A percentile compares a stretch with the other conserved stretches of the same genome.
These are phyloP conservation scores for Schizaphis graminum DNA, from an alignment of 2,888 invertebrate genomes.

Conservation along the genomic window DNA sequence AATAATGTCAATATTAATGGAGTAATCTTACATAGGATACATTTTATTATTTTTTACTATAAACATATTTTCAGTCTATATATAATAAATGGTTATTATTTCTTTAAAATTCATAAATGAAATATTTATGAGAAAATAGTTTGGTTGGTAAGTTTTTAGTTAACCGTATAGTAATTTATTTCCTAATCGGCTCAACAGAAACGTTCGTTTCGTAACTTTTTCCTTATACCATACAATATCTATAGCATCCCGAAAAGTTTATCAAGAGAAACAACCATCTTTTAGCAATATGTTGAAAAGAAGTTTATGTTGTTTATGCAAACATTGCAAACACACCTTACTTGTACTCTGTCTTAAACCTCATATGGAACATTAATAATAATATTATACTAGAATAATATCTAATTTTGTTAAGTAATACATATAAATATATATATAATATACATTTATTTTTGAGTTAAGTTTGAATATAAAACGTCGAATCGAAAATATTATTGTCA, in stretches of 20 bases:
- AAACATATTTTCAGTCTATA: background rate
- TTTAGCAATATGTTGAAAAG: background rate
- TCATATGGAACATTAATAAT: background rate
- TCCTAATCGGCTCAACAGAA: conserved; percentile 19
- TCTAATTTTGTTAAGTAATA: too few species aligned
- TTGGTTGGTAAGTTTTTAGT: conserved; percentile 16
- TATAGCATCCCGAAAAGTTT: background rate
- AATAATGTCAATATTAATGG: background rate
- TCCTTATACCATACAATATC: background rate
- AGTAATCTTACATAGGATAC: background rate
- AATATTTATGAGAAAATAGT: conserved; percentile 5
- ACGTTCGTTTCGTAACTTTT: background rate
- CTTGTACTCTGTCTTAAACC: background rate
- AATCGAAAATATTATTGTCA: background rate
- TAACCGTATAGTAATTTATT: background rate
- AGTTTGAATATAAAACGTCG: background rate
- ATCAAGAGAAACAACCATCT: background rate
- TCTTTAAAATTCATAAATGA: background rate
- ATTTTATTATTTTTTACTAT: background rate
- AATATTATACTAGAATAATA: background rate
- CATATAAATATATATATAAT: background rate
- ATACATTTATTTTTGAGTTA: background rate
- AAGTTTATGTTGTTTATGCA: conserved; percentile 7
- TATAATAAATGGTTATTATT: background rate
- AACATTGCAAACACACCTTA: background rate